A percentile compares a stretch with the other conserved stretches of the same genome.
These are phyloP conservation scores for Tor tambroides DNA, from an alignment of 2,113 vertebrate species.

Conservation along the genomic window DNA sequence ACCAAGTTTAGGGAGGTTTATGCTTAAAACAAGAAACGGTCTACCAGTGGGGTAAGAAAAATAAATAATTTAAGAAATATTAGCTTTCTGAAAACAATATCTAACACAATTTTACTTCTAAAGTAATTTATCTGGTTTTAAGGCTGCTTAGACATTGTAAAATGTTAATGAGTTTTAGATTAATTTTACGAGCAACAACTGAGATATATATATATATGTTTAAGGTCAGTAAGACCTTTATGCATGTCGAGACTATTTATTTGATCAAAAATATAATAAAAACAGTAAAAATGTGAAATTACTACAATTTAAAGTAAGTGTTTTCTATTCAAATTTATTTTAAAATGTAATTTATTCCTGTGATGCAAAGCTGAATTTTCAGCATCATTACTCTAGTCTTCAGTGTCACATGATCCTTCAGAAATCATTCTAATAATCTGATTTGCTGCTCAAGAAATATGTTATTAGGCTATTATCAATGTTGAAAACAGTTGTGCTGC, in stretches of 20 bases:
- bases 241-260: too few relatives aligned
- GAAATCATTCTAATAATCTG: background rate
- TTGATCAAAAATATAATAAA: background rate
- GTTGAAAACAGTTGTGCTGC: too few relatives aligned
- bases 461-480: too few relatives aligned
- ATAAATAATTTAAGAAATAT: background rate
- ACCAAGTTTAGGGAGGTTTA: background rate
- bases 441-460: too few relatives aligned
- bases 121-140: too few relatives aligned
- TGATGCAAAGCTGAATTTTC: background rate
- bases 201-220: too few relatives aligned
- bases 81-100: background rate
- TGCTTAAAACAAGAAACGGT: background rate
- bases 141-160: too few relatives aligned
- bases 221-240: too few relatives aligned
- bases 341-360: background rate
- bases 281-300: too few relatives aligned
- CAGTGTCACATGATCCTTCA: background rate
- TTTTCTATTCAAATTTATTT: background rate
- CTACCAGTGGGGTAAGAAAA: background rate
- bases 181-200: too few relatives aligned
- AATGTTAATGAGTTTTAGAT: too few relatives aligned
- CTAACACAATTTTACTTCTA: background rate
- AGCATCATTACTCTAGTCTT: background rate
- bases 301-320: too few relatives aligned